Evolutionary conservation across 2,888 invertebrate species (phyloP).

Genomic region (Melieria picta): DNA sequence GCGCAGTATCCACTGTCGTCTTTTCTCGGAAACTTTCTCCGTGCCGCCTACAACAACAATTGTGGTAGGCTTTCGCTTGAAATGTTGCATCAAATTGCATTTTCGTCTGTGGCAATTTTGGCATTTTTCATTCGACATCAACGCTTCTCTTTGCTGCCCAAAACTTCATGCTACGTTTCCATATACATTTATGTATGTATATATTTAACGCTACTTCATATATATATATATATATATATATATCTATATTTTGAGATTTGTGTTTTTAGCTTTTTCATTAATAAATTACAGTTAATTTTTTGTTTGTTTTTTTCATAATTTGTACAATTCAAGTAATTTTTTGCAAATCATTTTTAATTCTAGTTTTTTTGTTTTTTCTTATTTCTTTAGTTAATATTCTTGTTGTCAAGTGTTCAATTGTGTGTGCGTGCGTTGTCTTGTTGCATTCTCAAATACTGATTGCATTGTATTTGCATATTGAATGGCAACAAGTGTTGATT

Average conservation of each 20-base stretch:
- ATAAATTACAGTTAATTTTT: background rate
- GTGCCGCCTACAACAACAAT: too few species aligned
- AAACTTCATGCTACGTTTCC: too few species aligned
- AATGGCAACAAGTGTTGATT: too few species aligned
- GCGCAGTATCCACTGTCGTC: too few species aligned
- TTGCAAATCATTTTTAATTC: conserved; percentile 20
- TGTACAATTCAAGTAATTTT: conserved; percentile 9
- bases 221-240: background rate
- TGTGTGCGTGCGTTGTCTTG: background rate
- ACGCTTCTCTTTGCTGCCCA: too few species aligned
- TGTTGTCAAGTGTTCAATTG: background rate
- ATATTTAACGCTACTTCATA: conserved; percentile 2
- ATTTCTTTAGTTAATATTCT: conserved; percentile 1
- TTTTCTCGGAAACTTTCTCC: too few species aligned
- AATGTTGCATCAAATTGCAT: too few species aligned
- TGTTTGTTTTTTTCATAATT: background rate
- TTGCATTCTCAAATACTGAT: too few species aligned
- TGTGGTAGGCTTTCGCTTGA: too few species aligned
- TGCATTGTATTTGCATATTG: too few species aligned
- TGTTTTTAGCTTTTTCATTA: background rate
- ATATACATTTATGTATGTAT: background rate
- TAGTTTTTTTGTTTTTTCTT: conserved; percentile 15
- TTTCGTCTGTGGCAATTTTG: too few species aligned
- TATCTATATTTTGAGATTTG: background rate
- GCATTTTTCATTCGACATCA: too few species aligned